Base-by-base conservation (phyloP, 2,888 invertebrate species). In the Drosophila dives region DNA sequence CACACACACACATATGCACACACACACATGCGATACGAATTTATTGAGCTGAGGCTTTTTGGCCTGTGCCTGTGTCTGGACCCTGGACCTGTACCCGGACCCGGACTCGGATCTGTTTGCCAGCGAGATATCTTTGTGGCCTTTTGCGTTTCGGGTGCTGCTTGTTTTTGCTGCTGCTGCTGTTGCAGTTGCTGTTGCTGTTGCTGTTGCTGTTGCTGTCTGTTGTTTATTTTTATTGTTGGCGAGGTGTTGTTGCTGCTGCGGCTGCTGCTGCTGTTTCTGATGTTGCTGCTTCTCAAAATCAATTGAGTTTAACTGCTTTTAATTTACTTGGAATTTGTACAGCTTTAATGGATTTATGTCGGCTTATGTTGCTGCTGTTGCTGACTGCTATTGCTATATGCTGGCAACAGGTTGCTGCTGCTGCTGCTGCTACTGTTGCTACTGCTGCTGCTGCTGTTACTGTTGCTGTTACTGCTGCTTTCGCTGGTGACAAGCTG, bases 261-360 rank as follows among this genome's bases (percentile, higher is more conserved):
- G 72, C 5, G 3, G 29, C 38, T 73, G 64, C 26, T 65, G 71
- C 6, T 79, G 67, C 45, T 72, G 71, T 15, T 58, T 69, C 26
- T 65, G 72, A 40, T 77, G 82, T 50, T 73, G 75, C 50, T 70
- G 83, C 83, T 72, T 76, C 85, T 84, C 81, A 74, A 88, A 85
- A 85, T 85, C 85, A 85, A 85, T 85, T 85, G 88, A 88, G 88
- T 85, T 88, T 85, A 85, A 85, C 88, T 85, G 85, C 85, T 85
- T 85, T 85, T 85, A 85, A 85, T 88, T 85, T 88, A 85, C 69
- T 88, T 86, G 85, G 88, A 85, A 85, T 85, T 85, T 85, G 85
- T 83, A 87, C 80, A 81, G 87, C 85, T 87, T 84, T 84, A 84
- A 84, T 84, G 85, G 85, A 85, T 85, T 85, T 88, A 88, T 85